Conservation (phyloP, 92 coral and sea anemone species). For the Parazoanthus swiftii region DNA sequence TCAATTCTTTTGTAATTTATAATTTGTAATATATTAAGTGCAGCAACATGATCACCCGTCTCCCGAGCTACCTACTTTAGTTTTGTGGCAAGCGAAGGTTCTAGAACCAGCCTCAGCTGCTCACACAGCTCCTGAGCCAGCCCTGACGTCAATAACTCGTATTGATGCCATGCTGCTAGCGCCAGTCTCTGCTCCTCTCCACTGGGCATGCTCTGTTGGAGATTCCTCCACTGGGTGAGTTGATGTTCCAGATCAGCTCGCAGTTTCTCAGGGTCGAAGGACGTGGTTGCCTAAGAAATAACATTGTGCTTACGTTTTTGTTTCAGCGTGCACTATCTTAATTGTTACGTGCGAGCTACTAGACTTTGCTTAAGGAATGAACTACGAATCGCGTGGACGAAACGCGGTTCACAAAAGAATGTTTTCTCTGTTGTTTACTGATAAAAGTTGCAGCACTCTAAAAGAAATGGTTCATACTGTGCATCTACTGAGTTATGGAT, state of each 20-base stretch:
- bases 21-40: no score
- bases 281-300: conserved; percentile 44
- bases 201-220: conserved; percentile 54
- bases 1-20: no score
- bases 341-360: no score
- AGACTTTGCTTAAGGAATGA: no score
- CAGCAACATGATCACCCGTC: neutral
- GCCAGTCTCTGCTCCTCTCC: conserved; percentile 73
- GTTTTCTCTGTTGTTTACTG: no score
- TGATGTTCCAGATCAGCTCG: conserved; percentile 89
- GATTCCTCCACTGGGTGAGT: conserved; percentile 76
- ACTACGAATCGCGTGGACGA: no score
- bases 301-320: neutral
- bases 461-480: no score
- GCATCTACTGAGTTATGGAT: no score
- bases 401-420: no score
- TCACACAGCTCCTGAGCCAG: conserved; percentile 96
- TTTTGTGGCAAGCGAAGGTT: conserved; percentile 93
- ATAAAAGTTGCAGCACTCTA: no score
- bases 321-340: no score
- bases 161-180: conserved; percentile 91
- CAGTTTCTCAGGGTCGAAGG: conserved; percentile 77
- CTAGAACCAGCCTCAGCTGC: conserved; percentile 93
- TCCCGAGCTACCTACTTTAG: conserved; percentile 68
- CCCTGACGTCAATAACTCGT: conserved; percentile 85